Evolutionary conservation across 1,140 invertebrate genomes (phyloP).

Genomic region (Acromyrmex echinatior): DNA sequence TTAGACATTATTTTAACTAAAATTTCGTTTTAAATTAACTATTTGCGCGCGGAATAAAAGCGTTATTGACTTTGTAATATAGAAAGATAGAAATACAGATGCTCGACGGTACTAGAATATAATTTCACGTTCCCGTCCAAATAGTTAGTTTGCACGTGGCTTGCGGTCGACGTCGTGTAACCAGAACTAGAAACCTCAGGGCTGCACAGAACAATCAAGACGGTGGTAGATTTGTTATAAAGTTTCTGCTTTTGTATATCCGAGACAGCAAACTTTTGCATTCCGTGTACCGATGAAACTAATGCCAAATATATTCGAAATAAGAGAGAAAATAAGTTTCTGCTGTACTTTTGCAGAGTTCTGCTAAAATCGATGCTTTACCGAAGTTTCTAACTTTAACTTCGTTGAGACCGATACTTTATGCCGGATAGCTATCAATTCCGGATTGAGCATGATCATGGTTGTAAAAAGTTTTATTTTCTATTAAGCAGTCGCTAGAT

Average conservation of each 20-base stretch:
- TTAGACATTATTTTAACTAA: not conserved
- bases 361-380: constrained; percentile 28
- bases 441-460: not conserved
- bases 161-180: constrained; percentile 33
- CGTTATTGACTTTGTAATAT: not conserved
- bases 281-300: not conserved
- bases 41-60: not conserved
- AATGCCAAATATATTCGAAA: constrained; percentile 25
- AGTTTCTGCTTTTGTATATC: constrained; percentile 50
- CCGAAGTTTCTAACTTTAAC: constrained; percentile 7
- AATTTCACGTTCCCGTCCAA: constrained; percentile 37
- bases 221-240: constrained; percentile 47
- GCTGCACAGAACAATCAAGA: constrained; percentile 38
- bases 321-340: not conserved
- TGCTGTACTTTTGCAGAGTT: constrained; percentile 14
- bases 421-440: not conserved
- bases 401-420: constrained; percentile 10
- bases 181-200: constrained; percentile 29
- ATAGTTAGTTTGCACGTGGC: constrained; percentile 46
- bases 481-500: not conserved
- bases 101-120: not conserved
- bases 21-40: not conserved
- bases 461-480: not conserved
- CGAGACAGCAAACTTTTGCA: constrained; percentile 47
- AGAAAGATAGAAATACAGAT: not conserved